Evolutionary conservation across 2,888 invertebrate genomes (phyloP).

Genomic region (Operophtera brumata): DNA sequence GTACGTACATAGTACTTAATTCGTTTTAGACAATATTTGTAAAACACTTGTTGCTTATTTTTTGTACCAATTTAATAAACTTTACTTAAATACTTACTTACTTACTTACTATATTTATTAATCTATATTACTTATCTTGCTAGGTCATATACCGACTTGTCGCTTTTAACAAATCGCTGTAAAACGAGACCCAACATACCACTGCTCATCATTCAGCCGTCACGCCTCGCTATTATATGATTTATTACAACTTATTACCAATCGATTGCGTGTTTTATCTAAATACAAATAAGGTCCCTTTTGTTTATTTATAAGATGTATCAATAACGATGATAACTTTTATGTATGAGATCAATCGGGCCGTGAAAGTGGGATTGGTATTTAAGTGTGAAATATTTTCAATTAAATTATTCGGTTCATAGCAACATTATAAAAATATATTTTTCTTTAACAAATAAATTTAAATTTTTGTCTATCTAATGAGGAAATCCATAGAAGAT

Average conservation of each 20-base stretch:
- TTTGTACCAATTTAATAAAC: no score
- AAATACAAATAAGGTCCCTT: slow-evolving; percentile 40
- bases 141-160: no score
- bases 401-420: background rate
- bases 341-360: slow-evolving; percentile 49
- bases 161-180: slow-evolving; percentile 24
- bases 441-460: no score
- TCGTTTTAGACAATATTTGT: no score
- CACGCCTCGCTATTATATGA: slow-evolving; percentile 61
- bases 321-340: slow-evolving; percentile 56
- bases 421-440: no score
- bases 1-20: no score
- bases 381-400: slow-evolving; percentile 38
- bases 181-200: slow-evolving; percentile 21
- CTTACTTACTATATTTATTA: no score
- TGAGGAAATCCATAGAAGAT: no score
- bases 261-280: slow-evolving; percentile 47
- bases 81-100: no score
- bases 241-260: slow-evolving; percentile 52
- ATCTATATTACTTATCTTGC: no score
- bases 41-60: no score
- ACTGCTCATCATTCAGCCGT: slow-evolving; percentile 59
- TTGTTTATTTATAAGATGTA: slow-evolving; percentile 40
- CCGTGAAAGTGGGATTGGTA: slow-evolving; percentile 52
- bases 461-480: no score